Conservation (phyloP, 2,888 invertebrate species). For the Mechanitis messenoides region DNA sequence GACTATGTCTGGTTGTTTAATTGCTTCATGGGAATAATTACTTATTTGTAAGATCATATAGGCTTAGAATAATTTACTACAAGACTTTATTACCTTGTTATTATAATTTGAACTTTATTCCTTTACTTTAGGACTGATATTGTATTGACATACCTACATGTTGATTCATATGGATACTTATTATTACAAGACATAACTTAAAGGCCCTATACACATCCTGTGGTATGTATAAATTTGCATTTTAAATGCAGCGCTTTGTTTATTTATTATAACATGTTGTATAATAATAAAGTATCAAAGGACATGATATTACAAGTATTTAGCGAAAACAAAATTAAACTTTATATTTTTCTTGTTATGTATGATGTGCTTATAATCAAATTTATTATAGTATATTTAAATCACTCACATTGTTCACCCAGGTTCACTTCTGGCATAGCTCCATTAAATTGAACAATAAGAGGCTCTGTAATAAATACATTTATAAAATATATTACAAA, state of each 20-base stretch:
- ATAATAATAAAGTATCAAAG: conserved; percentile 1
- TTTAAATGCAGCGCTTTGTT: conserved; percentile 41
- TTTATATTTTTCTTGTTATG: no score
- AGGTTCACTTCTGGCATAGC: conserved; percentile 50
- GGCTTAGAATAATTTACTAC: conserved; percentile 28
- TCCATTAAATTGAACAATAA: conserved; percentile 66
- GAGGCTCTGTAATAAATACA: conserved; percentile 48
- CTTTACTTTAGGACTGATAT: conserved; percentile 15
- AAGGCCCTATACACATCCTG: conserved; percentile 40
- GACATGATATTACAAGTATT: neutral
- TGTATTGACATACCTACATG: neutral
- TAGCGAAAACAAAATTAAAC: no score
- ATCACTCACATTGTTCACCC: conserved; percentile 53
- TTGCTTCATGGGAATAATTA: conserved; percentile 40
- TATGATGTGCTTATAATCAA: no score
- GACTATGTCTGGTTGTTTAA: conserved; percentile 54
- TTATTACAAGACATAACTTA: conserved; percentile 34
- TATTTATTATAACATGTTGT: conserved; percentile 17
- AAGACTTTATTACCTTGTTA: conserved; percentile 15
- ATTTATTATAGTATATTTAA: no score
- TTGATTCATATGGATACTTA: conserved; percentile 25
- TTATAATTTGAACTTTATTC: conserved; percentile 24
- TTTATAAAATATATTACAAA: conserved; percentile 2
- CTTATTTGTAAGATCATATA: conserved; percentile 32
- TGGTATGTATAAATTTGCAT: conserved; percentile 54